phyloP scores from a whole-genome alignment of 2,797 vertebrate species.

The Tokudaia tokunoshimensis region DNA sequence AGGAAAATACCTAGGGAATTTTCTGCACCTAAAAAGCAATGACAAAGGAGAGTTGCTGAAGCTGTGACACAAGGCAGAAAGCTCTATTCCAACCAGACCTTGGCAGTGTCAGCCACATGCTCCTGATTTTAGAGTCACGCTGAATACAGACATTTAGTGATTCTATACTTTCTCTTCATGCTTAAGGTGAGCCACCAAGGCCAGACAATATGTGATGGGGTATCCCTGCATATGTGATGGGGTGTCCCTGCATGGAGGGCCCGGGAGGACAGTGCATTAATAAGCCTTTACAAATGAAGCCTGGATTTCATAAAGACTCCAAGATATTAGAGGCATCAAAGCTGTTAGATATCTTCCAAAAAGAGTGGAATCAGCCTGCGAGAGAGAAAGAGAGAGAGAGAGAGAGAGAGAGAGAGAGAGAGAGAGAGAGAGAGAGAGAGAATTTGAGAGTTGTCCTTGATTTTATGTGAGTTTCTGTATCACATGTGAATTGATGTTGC shows the following conservation, averaged over 20 bases:
- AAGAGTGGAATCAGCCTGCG: too few relatives aligned
- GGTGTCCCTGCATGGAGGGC: not conserved
- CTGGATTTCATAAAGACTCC: too few relatives aligned
- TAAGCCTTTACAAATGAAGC: too few relatives aligned
- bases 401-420: too few relatives aligned
- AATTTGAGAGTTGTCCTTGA: too few relatives aligned
- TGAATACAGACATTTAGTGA: not conserved
- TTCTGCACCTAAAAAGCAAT: not conserved
- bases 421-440: too few relatives aligned
- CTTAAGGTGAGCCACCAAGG: not conserved
- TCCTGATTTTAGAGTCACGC: not conserved
- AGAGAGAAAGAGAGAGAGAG: too few relatives aligned
- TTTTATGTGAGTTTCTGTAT: too few relatives aligned
- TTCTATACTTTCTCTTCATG: not conserved
- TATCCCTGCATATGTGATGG: too few relatives aligned
- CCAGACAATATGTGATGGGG: not conserved
- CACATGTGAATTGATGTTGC: too few relatives aligned
- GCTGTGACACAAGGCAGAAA: not conserved
- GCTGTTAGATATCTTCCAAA: too few relatives aligned
- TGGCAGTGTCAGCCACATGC: not conserved
- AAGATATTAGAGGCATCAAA: too few relatives aligned
- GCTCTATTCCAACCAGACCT: not conserved
- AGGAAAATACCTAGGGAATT: not conserved
- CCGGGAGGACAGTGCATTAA: not conserved
- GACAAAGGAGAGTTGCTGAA: not conserved